Base-by-base conservation (phyloP, 2,113 vertebrate species). In the Micromys minutus region DNA sequence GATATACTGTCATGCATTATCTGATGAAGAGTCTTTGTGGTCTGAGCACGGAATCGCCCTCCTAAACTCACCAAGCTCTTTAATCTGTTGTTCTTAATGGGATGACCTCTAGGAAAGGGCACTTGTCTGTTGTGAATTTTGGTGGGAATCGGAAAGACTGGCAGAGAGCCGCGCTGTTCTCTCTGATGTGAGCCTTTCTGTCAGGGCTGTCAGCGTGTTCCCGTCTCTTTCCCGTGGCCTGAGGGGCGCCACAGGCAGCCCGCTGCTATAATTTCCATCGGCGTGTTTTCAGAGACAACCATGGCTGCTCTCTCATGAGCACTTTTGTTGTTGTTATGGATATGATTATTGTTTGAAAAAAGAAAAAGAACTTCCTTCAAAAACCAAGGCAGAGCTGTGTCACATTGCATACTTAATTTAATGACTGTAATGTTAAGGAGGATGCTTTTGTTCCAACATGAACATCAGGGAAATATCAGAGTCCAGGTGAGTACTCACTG, bases 271-370 rank as follows among this genome's bases (percentile, higher is more conserved):
- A 59, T 83, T 95, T 89, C 89, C 2, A 12, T 72, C 85, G 71
- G 36, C 47, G 42, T 36, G 31, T 97, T 90, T 95, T 77, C 55
- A 92, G 79, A 93, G 52, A 94, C 12, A 71, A 15, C 36, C 80
- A 34, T 45, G 22, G 17, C 88, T 90, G 86, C 65, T 88, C 7
- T 88, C 79, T 85, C 83, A 39, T 79, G 45, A 90, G 13, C 4
- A 39, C 75, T 67, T 84, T 81, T 39, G 31, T 69, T 69, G 34
- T 36, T 1, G 65, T 90, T 94, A 34, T 90, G 88, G 39, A 90
- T 87, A 83, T 74, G 24, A 92, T 79, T 67, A 67, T 67, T 76
- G 7, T 83, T 90, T 26, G 24, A 26, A 96, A 84, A 77, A 57
- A 65, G 63, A 7, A 96, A 84, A 76, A 65, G 71, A 67, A 6